phyloP scores from a whole-genome alignment of 2,797 vertebrate species.

The Pseudochromis fuscus region DNA sequence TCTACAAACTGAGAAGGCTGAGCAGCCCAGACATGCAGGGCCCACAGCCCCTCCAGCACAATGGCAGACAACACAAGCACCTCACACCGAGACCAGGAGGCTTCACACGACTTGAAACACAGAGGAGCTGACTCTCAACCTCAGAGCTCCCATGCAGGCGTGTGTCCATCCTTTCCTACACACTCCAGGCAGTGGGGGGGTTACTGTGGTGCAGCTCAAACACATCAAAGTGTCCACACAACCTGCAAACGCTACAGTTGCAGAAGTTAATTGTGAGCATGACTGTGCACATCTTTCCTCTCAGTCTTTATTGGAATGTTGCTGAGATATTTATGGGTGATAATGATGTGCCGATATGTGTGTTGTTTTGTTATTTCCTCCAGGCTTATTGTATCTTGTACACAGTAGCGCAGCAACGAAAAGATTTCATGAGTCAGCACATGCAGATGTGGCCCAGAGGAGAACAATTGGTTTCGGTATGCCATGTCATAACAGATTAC shows the following conservation, averaged over 20 bases:
- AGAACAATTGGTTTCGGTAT: conserved; percentile 54
- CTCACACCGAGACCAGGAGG: conserved; percentile 47
- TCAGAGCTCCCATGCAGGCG: conserved; percentile 53
- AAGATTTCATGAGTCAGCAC: conserved; percentile 60
- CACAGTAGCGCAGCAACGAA: conserved; percentile 31
- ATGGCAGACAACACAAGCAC: conserved; percentile 69
- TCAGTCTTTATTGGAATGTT: conserved; percentile 28
- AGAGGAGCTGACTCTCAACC: conserved; percentile 59
- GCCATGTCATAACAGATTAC: conserved; percentile 33
- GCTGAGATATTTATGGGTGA: conserved; percentile 44
- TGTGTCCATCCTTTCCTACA: conserved; percentile 20
- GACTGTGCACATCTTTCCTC: conserved; percentile 27
- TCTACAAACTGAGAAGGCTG: conserved; percentile 61
- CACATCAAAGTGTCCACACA: conserved; percentile 49
- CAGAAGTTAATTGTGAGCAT: conserved; percentile 39
- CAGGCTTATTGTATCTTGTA: conserved; percentile 35
- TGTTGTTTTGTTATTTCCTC: conserved; percentile 40
- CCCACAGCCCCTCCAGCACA: conserved; percentile 75
- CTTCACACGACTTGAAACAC: conserved; percentile 51
- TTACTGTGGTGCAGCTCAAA: conserved; percentile 50
- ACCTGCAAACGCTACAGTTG: conserved; percentile 37
- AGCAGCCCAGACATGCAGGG: conserved; percentile 78
- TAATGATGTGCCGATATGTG: conserved; percentile 15
- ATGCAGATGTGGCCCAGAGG: conserved; percentile 24
- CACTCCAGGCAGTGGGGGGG: conserved; percentile 42